A percentile compares a stretch with the other conserved stretches of the same genome.
Conservation (phyloP, 1,140 invertebrate species). For the Bombus vancouverensis region DNA sequence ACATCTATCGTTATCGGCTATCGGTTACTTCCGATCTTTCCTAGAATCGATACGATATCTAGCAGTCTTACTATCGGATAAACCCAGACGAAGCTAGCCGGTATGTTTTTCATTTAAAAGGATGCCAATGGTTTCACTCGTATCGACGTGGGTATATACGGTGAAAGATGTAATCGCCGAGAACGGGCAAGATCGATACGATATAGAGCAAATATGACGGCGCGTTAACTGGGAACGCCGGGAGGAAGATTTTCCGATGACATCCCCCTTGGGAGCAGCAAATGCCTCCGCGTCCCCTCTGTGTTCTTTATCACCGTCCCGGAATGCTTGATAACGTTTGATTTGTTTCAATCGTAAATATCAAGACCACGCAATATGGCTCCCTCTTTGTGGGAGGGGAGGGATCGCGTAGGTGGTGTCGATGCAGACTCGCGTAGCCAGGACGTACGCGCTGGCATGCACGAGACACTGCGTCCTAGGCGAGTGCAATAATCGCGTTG, state of each 20-base stretch:
- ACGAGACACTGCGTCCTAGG: constrained; percentile 58
- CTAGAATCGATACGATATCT: constrained; percentile 15
- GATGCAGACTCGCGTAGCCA: constrained; percentile 49
- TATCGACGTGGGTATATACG: constrained; percentile 33
- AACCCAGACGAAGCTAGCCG: background rate
- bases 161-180: constrained; percentile 45
- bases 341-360: constrained; percentile 83
- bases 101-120: constrained; percentile 32
- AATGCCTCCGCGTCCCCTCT: constrained; percentile 79
- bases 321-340: constrained; percentile 83
- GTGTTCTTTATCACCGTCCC: constrained; percentile 81
- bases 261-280: constrained; percentile 67
- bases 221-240: constrained; percentile 46
- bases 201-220: constrained; percentile 61
- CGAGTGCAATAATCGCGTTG: constrained; percentile 68
- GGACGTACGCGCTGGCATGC: constrained; percentile 69
- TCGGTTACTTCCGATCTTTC: constrained; percentile 18
- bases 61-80: constrained; percentile 8
- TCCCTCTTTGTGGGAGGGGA: background rate
- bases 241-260: constrained; percentile 64
- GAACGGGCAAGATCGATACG: constrained; percentile 48
- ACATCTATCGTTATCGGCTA: constrained; percentile 8
- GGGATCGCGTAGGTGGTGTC: constrained; percentile 29
- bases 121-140: constrained; percentile 26
- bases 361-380: constrained; percentile 76